Percentiles rank a stretch among this genome's conserved stretches.
phyloP scores from a whole-genome alignment of 2,797 vertebrate species.

The Esox masquinongy region DNA sequence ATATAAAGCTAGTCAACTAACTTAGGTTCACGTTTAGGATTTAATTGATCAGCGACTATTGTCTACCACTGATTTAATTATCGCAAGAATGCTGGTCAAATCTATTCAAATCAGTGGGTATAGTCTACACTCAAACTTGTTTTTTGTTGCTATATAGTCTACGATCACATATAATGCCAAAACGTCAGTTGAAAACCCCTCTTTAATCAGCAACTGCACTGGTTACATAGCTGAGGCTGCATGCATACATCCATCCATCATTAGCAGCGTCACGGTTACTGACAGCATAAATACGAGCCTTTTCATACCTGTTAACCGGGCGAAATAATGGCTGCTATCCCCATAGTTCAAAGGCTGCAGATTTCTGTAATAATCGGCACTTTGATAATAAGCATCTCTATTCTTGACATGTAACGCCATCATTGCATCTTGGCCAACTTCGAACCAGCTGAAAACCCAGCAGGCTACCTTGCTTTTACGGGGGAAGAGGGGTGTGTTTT shows the following conservation, averaged over 20 bases:
- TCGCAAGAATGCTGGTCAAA: neutral
- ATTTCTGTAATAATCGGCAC: slow-evolving; percentile 71
- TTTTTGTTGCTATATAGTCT: neutral
- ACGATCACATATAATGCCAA: neutral
- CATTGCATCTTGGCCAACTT: slow-evolving; percentile 74
- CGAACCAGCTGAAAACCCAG: slow-evolving; percentile 29
- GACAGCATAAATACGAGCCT: slow-evolving; percentile 22
- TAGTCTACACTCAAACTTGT: neutral
- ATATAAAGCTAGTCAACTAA: neutral
- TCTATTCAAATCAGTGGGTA: neutral
- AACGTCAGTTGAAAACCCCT: slow-evolving; percentile 25
- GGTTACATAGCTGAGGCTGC: slow-evolving; percentile 4
- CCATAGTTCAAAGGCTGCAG: slow-evolving; percentile 67
- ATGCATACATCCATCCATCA: slow-evolving; percentile 42
- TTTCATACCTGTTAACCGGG: slow-evolving; percentile 75
- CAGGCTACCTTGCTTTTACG: neutral
- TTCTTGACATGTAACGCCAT: slow-evolving; percentile 81
- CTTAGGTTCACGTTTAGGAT: neutral
- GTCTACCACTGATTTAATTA: neutral
- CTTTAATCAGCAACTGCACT: slow-evolving; percentile 35
- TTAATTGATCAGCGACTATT: neutral
- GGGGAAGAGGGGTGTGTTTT: neutral
- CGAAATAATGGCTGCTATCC: slow-evolving; percentile 73
- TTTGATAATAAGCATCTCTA: slow-evolving; percentile 73
- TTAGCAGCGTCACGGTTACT: slow-evolving; percentile 29